Percentiles rank a stretch among this genome's conserved stretches.
These are phyloP conservation scores for Drosophila kambysellisi DNA, from an alignment of 2,888 invertebrate genomes.

Conservation along the genomic window DNA sequence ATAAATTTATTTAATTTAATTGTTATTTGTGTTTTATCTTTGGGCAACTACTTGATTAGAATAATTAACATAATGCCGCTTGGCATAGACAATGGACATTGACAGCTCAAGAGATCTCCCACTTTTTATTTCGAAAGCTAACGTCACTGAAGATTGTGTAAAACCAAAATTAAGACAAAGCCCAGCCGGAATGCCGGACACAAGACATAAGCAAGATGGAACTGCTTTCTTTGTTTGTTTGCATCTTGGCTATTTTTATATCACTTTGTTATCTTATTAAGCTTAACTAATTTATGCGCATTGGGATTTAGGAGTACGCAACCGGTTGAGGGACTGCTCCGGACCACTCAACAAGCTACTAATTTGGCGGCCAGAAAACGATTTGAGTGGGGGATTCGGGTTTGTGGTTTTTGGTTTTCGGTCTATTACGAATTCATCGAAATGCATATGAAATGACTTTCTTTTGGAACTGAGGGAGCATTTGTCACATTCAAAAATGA, in stretches of 20 bases:
- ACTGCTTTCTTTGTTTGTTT: slow-evolving; percentile 66
- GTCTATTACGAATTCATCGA: slow-evolving; percentile 21
- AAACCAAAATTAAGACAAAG: slow-evolving; percentile 29
- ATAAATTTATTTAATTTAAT: slow-evolving; percentile 2
- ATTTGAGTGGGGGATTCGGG: slow-evolving; percentile 14
- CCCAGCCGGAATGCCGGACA: background rate
- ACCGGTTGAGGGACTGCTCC: slow-evolving; percentile 40
- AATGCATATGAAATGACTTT: slow-evolving; percentile 68
- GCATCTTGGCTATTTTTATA: slow-evolving; percentile 28
- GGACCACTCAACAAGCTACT: slow-evolving; percentile 43
- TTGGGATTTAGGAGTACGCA: slow-evolving; percentile 26
- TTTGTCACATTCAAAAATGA: slow-evolving; percentile 62
- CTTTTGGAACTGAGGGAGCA: slow-evolving; percentile 51
- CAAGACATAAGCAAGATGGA: slow-evolving; percentile 15
- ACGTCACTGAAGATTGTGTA: slow-evolving; percentile 49
- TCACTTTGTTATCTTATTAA: slow-evolving; percentile 29
- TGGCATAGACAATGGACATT: slow-evolving; percentile 4
- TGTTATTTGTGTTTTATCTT: slow-evolving; percentile 10
- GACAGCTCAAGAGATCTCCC: background rate
- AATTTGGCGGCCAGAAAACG: slow-evolving; percentile 48
- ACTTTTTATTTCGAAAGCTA: slow-evolving; percentile 52
- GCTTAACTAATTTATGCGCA: slow-evolving; percentile 63
- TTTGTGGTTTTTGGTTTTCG: background rate
- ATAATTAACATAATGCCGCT: slow-evolving; percentile 39
- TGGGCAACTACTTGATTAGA: slow-evolving; percentile 6